Percentiles rank a stretch among this genome's conserved stretches.
phyloP scores from a whole-genome alignment of 2,113 vertebrate genomes.

The Melanerpes formicivorus region DNA sequence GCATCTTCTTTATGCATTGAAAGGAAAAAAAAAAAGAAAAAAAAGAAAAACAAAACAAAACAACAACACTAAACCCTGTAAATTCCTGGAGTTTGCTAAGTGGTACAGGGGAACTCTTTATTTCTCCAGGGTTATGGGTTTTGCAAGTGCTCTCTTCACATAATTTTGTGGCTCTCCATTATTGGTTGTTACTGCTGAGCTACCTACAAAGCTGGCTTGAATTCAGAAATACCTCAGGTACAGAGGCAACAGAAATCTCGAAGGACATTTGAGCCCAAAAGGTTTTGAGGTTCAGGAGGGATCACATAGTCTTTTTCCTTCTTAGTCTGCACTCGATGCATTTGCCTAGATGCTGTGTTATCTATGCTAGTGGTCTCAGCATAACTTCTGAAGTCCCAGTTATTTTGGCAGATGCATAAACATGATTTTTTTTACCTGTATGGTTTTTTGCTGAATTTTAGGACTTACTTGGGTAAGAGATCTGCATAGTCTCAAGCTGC shows the following conservation, averaged over 20 bases:
- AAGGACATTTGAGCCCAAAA: background rate
- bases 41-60: background rate
- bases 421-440: background rate
- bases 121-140: background rate
- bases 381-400: background rate
- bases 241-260: background rate
- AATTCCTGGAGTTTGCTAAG: background rate
- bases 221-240: background rate
- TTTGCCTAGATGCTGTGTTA: background rate
- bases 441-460: background rate
- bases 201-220: background rate
- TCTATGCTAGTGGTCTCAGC: background rate
- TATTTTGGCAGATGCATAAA: background rate
- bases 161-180: background rate
- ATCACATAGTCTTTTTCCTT: background rate
- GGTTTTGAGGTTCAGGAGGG: background rate
- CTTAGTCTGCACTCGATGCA: background rate
- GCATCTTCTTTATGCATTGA: background rate
- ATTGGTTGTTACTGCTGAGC: background rate
- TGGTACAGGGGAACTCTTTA: background rate
- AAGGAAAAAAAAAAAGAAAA: background rate
- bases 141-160: background rate
- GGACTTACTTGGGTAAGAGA: background rate
- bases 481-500: background rate
- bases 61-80: background rate